phyloP scores from a whole-genome alignment of 1,140 invertebrate species.

The Sitobion miscanthi region DNA sequence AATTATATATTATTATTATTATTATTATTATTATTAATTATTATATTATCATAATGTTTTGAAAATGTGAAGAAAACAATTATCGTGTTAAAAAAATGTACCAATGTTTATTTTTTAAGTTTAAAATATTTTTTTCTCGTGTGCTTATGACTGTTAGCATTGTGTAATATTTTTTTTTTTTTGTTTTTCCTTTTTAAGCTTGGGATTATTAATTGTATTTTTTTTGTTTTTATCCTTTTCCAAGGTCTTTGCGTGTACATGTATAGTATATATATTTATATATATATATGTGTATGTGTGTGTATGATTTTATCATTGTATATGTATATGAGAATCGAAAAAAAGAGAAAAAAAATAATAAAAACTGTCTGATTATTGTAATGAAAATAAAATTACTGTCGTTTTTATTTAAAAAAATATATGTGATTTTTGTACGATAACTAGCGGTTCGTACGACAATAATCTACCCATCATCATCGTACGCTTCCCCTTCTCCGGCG shows the following conservation, averaged over 20 bases:
- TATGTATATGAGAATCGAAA: constrained; percentile 17
- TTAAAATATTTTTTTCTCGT: constrained; percentile 26
- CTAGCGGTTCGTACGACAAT: not conserved
- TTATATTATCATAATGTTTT: constrained; percentile 10
- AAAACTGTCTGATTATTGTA: constrained; percentile 55
- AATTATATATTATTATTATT: constrained; percentile 11
- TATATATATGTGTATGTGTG: not conserved
- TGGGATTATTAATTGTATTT: constrained; percentile 49
- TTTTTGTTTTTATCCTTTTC: not conserved
- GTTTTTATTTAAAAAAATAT: constrained; percentile 34
- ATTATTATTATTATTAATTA: not conserved
- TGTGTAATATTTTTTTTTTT: constrained; percentile 39
- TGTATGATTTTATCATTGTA: constrained; percentile 7
- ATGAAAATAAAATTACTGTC: constrained; percentile 29
- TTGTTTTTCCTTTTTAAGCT: constrained; percentile 42
- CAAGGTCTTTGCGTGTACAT: constrained; percentile 22
- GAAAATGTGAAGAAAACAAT: not conserved
- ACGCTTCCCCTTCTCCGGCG: not conserved
- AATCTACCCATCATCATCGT: not conserved
- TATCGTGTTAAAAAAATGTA: constrained; percentile 41
- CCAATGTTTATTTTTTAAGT: constrained; percentile 48
- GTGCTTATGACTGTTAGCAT: constrained; percentile 35
- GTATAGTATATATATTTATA: not conserved
- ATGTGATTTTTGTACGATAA: not conserved
- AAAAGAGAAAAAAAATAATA: constrained; percentile 48